These are phyloP conservation scores for Pseudorasbora parva DNA, from an alignment of 2,113 vertebrate species.

Conservation along the genomic window DNA sequence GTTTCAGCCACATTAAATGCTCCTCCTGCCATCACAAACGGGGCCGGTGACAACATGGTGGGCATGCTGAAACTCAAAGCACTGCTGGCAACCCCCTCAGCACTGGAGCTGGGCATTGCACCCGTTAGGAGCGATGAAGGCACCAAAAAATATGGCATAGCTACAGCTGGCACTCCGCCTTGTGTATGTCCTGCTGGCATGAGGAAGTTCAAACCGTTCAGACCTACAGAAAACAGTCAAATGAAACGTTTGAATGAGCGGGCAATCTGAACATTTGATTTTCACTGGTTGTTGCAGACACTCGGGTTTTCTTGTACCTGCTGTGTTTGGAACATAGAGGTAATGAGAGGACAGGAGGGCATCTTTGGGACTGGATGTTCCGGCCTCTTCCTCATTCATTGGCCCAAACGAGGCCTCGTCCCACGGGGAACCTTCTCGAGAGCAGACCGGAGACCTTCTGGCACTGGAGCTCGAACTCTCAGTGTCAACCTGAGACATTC, in stretches of 20 bases:
- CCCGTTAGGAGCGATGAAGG: constrained; percentile 79
- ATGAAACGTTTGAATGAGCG: neutral
- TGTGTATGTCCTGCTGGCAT: constrained; percentile 77
- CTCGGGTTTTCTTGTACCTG: constrained; percentile 73
- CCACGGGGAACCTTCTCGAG: constrained; percentile 8
- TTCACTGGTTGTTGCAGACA: too few species aligned
- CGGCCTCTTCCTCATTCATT: neutral
- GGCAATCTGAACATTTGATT: neutral
- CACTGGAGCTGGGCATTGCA: constrained; percentile 53
- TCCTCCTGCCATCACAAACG: constrained; percentile 75
- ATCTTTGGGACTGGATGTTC: constrained; percentile 58
- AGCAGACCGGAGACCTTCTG: constrained; percentile 1
- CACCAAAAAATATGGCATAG: constrained; percentile 85
- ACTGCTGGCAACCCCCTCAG: constrained; percentile 57
- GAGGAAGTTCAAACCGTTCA: constrained; percentile 82
- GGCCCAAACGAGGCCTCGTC: constrained; percentile 9
- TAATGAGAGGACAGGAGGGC: constrained; percentile 76
- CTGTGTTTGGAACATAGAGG: constrained; percentile 82
- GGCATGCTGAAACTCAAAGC: constrained; percentile 76
- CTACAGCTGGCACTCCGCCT: constrained; percentile 74
- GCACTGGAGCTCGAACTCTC: constrained; percentile 22
- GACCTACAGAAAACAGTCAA: constrained; percentile 53
- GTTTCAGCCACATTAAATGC: constrained; percentile 67
- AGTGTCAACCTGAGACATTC: neutral
- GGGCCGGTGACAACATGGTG: constrained; percentile 69